Base-by-base conservation (phyloP, 1,140 invertebrate genomes). In the Mycetomoellerius zeteki region DNA sequence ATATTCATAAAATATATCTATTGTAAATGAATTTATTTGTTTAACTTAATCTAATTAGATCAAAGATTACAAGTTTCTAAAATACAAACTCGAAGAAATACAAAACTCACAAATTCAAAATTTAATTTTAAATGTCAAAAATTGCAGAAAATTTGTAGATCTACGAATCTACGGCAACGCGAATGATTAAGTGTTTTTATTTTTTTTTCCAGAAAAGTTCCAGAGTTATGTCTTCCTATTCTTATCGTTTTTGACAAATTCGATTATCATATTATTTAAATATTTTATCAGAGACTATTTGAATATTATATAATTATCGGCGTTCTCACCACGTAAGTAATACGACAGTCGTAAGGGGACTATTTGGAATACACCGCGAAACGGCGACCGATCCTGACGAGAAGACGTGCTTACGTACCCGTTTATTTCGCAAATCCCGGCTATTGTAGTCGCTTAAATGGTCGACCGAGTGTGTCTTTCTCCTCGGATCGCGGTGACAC, bases 381-480 rank as follows among this genome's bases (percentile, higher is more conserved):
- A 50, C 72, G 30, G 52, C 58, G 24, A 8, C 24, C 47, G 33
- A 43, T 6, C 33, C 50, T 37, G 65, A 82, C 65, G 67, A 73
- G 67, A 62, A 50, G 37, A 60, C 69, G 65, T 56, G 69, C 80
- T 84, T 50, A 50, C 56, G 80, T 73, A 47, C 80, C 80, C 87
- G 86, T 58, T 86, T 91, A 88, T 93, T 93, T 92, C 91, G 91
- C 92, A 93, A 92, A 93, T 93, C 92, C 92, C 7, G 37, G 62
- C 80, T 43, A 93, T 93, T 93, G 92, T 93, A 37, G 24, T 86
- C 87, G 87, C 78, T 91, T 91, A 91, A 92, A 92, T 91, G 86
- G 72, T 87, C 73, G 72, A n/a, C 47, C 30, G 60, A 81, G 77
- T 86, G 65, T 78, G 33, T 56, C 50, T 43, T 27, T 62, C 16